Percentiles rank a stretch among this genome's conserved stretches.
Conservation (phyloP, 2,797 vertebrate species). For the Pogonophryne albipinna region DNA sequence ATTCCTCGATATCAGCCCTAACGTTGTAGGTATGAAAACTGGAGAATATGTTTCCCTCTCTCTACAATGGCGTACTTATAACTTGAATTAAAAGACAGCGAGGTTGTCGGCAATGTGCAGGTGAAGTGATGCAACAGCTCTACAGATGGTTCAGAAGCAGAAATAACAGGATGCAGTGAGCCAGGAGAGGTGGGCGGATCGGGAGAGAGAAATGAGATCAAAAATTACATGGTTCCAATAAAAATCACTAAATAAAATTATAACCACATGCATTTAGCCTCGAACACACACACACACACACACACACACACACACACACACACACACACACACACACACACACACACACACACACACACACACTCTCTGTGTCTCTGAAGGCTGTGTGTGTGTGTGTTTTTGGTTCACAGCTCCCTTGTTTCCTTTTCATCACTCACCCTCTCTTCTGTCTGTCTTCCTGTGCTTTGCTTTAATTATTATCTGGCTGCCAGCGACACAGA, state of each 20-base stretch:
- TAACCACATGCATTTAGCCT: conserved; percentile 28
- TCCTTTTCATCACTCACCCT: conserved; percentile 48
- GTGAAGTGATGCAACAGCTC: conserved; percentile 53
- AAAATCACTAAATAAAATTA: conserved; percentile 36
- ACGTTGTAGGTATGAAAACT: no score
- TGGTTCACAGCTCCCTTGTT: conserved; percentile 50
- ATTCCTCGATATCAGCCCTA: no score
- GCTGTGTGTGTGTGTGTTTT: conserved; percentile 17
- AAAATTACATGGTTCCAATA: conserved; percentile 41
- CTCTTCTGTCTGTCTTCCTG: conserved; percentile 54
- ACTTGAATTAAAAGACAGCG: conserved; percentile 12
- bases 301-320: no score
- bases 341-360: no score
- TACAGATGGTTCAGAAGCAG: conserved; percentile 51
- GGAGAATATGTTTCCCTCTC: no score
- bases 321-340: no score
- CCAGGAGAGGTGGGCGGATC: conserved; percentile 67
- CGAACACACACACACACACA: neutral
- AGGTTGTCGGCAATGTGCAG: conserved; percentile 44
- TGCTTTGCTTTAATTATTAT: conserved; percentile 69
- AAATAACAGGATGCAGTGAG: conserved; percentile 65
- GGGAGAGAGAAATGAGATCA: conserved; percentile 16
- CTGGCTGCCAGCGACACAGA: conserved; percentile 47
- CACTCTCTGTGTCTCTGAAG: conserved; percentile 30
- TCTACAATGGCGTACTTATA: conserved; percentile 4